Base-by-base conservation (phyloP, 2,888 invertebrate species). In the Scaptomyza reducta region DNA sequence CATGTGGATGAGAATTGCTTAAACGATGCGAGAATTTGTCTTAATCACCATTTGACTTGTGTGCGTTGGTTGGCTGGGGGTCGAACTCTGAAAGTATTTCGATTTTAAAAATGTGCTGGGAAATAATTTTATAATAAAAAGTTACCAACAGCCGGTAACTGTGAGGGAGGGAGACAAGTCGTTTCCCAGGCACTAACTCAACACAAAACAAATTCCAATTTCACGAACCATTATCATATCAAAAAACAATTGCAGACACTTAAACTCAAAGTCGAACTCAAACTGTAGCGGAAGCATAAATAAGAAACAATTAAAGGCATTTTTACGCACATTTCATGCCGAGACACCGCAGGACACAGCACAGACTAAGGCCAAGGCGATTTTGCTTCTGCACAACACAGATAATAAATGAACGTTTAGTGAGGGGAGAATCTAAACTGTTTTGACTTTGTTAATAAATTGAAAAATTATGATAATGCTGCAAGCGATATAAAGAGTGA, bases 361-460 rank as follows among this genome's bases (percentile, higher is more conserved):
- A 31, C 16, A 55, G 18, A 46, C 49, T 38, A 65, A 59, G 62
- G 44, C 53, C 72, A 49, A 60, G 56, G 61, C 65, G 49, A 67
- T 40, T 40, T 2, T 40, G 4, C 40, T 16, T 4, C 16, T 10
- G 79, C 70, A 61, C 58, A 61, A 54, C 62, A 51, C 50, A 64
- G 76, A 88, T 88, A 88, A 84, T 88, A 84, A 88, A 84, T 88
- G 84, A 88, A 16, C 33, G 56, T 6, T 27, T 47, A 16, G 33
- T 49, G 44, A 2, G 25, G 11, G 11, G 9, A 6, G 11, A n/a
- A 69, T 68, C 88, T 88, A 84, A 88, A 88, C 84, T 84, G 84
- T 84, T 84, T 88, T 84, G 88, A 84, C 84, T 84, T 87, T 88
- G 87, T 84, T 88, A 84, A 84, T 84, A 84, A 84, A 84, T 84